A percentile compares a stretch with the other conserved stretches of the same genome.
phyloP scores from a whole-genome alignment of 1,140 invertebrate genomes.

The Drosophila nannoptera region DNA sequence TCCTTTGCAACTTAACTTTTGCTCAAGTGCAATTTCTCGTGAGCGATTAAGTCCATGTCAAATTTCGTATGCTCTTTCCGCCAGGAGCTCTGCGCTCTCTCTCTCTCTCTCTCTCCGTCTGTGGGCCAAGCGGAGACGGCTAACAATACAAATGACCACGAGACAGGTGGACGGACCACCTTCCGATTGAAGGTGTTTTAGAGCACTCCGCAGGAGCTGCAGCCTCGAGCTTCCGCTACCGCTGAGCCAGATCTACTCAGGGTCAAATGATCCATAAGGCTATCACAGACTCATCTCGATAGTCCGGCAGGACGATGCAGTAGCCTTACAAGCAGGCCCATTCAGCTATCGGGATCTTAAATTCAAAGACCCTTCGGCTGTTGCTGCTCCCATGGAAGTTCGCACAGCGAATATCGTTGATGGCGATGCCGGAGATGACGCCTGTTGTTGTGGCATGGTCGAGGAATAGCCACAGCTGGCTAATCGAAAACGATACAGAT shows the following conservation, averaged over 20 bases:
- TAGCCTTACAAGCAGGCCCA: constrained; percentile 1
- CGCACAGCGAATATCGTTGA: constrained; percentile 16
- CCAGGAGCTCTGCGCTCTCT: no score
- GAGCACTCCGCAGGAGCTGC: no score
- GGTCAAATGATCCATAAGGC: constrained; percentile 18
- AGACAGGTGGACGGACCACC: no score
- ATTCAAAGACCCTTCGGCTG: constrained; percentile 3
- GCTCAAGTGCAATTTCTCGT: constrained; percentile 54
- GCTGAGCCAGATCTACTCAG: constrained; percentile 47
- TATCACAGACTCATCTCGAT: not conserved
- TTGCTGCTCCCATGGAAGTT: constrained; percentile 18
- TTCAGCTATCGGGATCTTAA: not conserved
- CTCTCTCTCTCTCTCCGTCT: no score
- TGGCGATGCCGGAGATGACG: not conserved
- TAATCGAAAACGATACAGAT: constrained; percentile 67
- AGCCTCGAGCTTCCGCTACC: no score
- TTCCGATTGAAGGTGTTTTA: no score
- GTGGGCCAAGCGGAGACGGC: no score
- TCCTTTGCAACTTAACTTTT: constrained; percentile 68
- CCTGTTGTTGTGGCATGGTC: not conserved
- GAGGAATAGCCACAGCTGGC: constrained; percentile 12
- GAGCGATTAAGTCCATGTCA: no score
- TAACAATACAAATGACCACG: no score
- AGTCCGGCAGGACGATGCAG: not conserved
- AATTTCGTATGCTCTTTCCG: not conserved